phyloP scores from a whole-genome alignment of 2,888 invertebrate genomes.

The Himalopsyche kuldschensis region DNA sequence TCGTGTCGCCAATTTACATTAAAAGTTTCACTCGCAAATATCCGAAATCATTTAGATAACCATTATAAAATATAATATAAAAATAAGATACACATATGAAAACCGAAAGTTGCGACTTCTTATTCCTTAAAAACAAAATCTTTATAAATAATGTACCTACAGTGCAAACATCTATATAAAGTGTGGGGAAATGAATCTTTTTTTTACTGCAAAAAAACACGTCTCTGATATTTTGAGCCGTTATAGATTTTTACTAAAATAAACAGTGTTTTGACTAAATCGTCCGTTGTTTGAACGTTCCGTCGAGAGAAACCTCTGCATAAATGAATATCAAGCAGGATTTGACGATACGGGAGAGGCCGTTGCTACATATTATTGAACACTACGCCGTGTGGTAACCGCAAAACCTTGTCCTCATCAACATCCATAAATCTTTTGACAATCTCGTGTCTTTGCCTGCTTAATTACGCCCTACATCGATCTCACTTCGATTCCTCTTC shows the following conservation, averaged over 20 bases:
- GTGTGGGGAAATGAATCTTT: too few relatives aligned
- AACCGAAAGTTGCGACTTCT: too few relatives aligned
- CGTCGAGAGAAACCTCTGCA: conserved; percentile 12
- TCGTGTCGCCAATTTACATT: neutral
- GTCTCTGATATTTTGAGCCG: neutral
- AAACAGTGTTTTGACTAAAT: neutral
- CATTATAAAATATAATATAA: too few relatives aligned
- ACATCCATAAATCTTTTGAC: conserved; percentile 42
- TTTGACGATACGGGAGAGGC: neutral
- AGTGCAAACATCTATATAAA: too few relatives aligned
- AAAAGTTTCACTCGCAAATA: neutral
- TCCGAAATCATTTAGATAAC: too few relatives aligned
- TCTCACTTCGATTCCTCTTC: neutral
- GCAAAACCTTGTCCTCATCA: conserved; percentile 17
- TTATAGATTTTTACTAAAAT: neutral
- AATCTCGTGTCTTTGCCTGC: conserved; percentile 28
- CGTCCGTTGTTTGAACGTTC: conserved; percentile 17
- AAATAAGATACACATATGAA: too few relatives aligned
- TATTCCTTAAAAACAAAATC: too few relatives aligned
- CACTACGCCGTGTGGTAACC: conserved; percentile 10
- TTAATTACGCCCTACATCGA: neutral
- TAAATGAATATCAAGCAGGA: conserved; percentile 29
- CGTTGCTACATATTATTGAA: conserved; percentile 22
- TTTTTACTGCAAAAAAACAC: neutral
- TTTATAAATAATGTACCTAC: too few relatives aligned